Evolutionary conservation across 2,797 vertebrate species (phyloP).

Genomic region (Macropus fuliginosus): DNA sequence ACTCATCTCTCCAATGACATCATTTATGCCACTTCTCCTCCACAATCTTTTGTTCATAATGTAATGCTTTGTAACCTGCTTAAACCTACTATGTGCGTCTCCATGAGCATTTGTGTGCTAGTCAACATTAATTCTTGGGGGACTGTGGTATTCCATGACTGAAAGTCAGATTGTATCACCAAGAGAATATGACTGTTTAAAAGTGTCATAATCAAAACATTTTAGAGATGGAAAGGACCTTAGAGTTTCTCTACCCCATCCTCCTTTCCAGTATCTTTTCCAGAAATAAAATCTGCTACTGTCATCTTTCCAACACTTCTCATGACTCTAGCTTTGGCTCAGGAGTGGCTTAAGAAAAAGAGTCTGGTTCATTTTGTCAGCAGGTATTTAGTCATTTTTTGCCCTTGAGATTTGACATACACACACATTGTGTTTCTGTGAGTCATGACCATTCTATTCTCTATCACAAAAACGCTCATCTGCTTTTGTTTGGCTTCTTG

Average conservation of each 20-base stretch:
- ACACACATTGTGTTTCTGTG: not conserved
- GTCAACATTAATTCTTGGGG: not conserved
- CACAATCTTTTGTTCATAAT: not conserved
- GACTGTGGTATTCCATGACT: not conserved
- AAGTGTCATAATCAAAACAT: not conserved
- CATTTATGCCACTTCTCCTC: not conserved
- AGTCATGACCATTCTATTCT: not conserved
- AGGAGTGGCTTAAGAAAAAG: constrained; percentile 25
- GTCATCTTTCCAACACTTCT: constrained; percentile 5
- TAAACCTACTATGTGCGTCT: not conserved
- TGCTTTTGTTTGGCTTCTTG: not conserved
- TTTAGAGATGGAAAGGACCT: not conserved
- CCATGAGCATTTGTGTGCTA: not conserved
- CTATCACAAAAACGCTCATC: constrained; percentile 42
- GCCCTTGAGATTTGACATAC: constrained; percentile 11
- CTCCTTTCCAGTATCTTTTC: constrained; percentile 1
- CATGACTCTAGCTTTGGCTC: constrained; percentile 2
- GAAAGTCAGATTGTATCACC: not conserved
- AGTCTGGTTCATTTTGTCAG: not conserved
- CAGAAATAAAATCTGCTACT: constrained; percentile 17
- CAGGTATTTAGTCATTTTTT: constrained; percentile 2
- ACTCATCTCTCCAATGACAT: not conserved
- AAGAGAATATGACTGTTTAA: not conserved
- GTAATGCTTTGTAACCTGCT: not conserved
- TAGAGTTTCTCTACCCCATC: not conserved